These are phyloP conservation scores for Ceyx cyanopectus DNA, from an alignment of 2,113 vertebrate species.

Conservation along the genomic window DNA sequence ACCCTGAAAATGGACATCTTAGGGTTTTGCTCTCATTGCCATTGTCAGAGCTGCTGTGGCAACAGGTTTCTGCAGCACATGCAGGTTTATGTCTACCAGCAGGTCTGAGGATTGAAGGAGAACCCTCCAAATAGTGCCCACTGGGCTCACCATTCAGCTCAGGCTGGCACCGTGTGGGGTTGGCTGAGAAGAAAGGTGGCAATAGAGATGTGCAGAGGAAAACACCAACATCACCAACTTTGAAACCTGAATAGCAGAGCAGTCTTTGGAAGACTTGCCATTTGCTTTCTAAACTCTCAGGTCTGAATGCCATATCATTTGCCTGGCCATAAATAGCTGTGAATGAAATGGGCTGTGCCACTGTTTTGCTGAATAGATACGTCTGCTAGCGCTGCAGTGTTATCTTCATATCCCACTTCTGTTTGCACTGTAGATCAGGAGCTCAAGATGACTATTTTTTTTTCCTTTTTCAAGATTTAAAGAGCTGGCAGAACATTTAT, in stretches of 20 bases:
- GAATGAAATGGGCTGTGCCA: neutral
- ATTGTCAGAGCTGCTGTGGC: neutral
- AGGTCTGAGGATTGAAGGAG: neutral
- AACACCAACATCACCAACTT: neutral
- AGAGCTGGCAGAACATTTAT: constrained; percentile 6
- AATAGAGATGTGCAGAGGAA: neutral
- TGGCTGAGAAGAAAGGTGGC: neutral
- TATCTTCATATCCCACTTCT: constrained; percentile 20
- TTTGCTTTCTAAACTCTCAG: neutral
- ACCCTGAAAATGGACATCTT: neutral
- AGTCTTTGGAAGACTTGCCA: neutral
- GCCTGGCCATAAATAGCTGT: constrained; percentile 24
- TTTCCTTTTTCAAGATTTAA: neutral
- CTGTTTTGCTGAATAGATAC: neutral
- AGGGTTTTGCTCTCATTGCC: neutral
- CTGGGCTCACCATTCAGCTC: rapidly evolving
- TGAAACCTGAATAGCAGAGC: neutral
- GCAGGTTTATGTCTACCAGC: neutral
- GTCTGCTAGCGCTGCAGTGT: neutral
- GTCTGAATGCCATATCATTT: neutral
- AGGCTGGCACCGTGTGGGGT: rapidly evolving
- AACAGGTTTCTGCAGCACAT: neutral
- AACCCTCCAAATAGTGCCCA: neutral
- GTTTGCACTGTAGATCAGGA: constrained; percentile 46
- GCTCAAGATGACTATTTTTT: neutral